Evolutionary conservation across 2,113 vertebrate species (phyloP), one percentile per base, ranked within the genome.

Genomic region (Thunnus maccoyii): DNA sequence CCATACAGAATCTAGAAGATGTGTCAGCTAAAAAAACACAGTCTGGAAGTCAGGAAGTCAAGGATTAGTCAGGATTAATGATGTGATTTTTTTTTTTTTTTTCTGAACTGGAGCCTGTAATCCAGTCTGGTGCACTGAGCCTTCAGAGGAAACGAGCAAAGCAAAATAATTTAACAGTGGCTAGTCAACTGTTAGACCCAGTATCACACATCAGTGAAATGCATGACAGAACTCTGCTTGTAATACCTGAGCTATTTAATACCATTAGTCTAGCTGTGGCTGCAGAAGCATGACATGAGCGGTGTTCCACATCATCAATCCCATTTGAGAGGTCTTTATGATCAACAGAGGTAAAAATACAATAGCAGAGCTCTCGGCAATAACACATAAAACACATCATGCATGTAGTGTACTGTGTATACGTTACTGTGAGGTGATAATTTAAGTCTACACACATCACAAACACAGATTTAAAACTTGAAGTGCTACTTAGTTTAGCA

Each of bases 241-340:
- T 83, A 87, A 86, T 78, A 82, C 71, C 69, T 36, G 15, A 44
- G 67, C 72, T 18, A 54, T 80, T 72, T 90, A 66, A 87, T 66
- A 64, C 47, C 68, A 86, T 88, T 86, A 78, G 63, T 78, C 74
- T 89, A 79, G 68, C 74, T 67, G 65, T 64, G 64, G 76, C 80
- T 80, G 78, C 72, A 80, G 69, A 72, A 73, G 78, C 51, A 46
- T 69, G 78, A 84, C 72, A 80, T 41, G 68, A 86, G 66, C 11
- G 56, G 12, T 68, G 81, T 75, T 86, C 73, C 80, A 55, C 86
- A 58, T 85, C 79, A 88, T 86, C 76, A 80, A 58, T 74, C 73
- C 57, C 56, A 25, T 72, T 69, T 3, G 27, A 78, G 72, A 73
- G 61, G 57, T 55, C 69, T 75, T 74, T 80, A 79, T 68, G 78